Base-by-base conservation (phyloP, 2,113 vertebrate genomes). In the Riparia riparia region DNA sequence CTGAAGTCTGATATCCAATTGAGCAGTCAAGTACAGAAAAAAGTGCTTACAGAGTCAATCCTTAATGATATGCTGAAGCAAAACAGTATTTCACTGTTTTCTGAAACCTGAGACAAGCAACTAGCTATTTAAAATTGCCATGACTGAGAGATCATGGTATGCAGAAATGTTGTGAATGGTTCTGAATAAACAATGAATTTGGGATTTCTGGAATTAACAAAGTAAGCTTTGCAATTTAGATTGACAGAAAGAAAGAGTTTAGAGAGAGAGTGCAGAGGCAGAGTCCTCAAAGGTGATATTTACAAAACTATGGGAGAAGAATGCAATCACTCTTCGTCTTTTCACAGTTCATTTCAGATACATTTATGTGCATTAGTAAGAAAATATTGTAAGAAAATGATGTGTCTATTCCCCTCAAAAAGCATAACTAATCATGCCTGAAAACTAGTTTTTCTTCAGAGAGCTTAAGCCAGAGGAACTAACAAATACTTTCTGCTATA, bases 31-130 rank as follows among this genome's bases (percentile, higher is more conserved):
- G 39, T 82, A 79, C 45, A 93, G 49, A 64, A 60, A 82, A 82
- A 92, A 95, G 14, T 93, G 82, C 71, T 91, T 94, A 54, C 78
- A 80, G 74, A 89, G 74, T 80, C 61, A 87, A 57, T 65, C 42
- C 58, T 80, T 93, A 86, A 87, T 89, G 10, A 3, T 82, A 96
- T 91, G 74, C 84, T 87, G 71, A 93, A 93, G 65, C 26, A 91
- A 96, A 95, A 80, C 54, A 86, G 41, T 90, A 90, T 86, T 96
- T 96, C 41, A 72, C 41, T 90, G 54, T 80, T 91, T 94, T 93
- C 82, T 90, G 74, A 96, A 95, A 93, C 34, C 78, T 90, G 50
- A 72, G 63, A 89, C 66, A 89, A 92, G 47, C 42, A 93, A 41
- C 50, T 66, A 80, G 50, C 37, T 88, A 66, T 77, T 92, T 82